Base-by-base conservation (phyloP, 2,888 invertebrate genomes). In the Mamestra brassicae region DNA sequence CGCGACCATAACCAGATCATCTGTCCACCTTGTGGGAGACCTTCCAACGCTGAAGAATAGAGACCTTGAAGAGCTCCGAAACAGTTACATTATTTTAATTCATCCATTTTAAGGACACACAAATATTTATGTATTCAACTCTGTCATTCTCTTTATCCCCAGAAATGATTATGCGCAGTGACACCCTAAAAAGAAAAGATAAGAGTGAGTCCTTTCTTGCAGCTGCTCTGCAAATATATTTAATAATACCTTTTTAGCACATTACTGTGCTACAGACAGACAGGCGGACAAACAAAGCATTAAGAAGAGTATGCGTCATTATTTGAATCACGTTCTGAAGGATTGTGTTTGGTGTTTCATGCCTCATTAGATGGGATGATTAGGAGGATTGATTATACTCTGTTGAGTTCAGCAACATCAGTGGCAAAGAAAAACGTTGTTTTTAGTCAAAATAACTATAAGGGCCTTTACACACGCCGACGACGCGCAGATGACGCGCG, bases 231-330 rank as follows among this genome's bases (percentile, higher is more conserved):
- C 47, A 80, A 47, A 78, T 69, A 81, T 62, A 84, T 71, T 81
- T 81, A 82, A 81, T 72, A 55, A 85, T 76, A 76, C 78, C 78
- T 82, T 82, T 82, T 82, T 82, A 82, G 78, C 71, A 69, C 84
- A 76, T 84, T 80, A 71, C 81, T 80, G 70, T n/a, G 34, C 61
- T n/a, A 57, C 83, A 82, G 74, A 85, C 85, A 82, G 85, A 85
- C 76, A 72, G 65, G 78, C 76, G 61, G 47, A 76, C 83, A 87
- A 85, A 80, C 61, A 75, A 77, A 73, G 38, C 74, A 76, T 57
- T 60, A 60, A 80, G 74, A 45, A 34, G 2, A n/a, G 0, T 0
- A 42, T 87, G 85, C 76, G 85, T 86, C 86, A 86, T 64, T 57
- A 73, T 63, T 78, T 86, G 86, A 86, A 86, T 86, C 88, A 86